Base-by-base conservation (phyloP, 2,113 vertebrate species). In the Myrmophylax atrothorax region DNA sequence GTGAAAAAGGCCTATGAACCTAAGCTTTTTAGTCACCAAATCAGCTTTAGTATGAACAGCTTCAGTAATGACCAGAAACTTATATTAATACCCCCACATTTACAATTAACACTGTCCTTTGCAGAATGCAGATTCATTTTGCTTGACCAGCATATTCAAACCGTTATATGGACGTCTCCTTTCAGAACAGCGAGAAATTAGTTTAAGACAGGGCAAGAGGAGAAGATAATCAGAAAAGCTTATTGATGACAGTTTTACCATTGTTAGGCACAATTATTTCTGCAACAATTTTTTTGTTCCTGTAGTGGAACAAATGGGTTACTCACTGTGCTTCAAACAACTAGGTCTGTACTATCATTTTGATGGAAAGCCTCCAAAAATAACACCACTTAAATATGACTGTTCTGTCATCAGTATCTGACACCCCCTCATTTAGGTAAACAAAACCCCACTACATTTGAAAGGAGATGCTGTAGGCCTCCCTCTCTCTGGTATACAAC, bases 371-470 rank as follows among this genome's bases (percentile, higher is more conserved):
- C 18, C 28, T 86, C 64, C 25, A 64, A 55, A 88, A 82, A 46
- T 23, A 72, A 42, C 44, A 56, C 56, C 62, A 46, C 14, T 1
- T 3, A 89, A 82, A 77, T 2, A 6, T 16, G 25, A 78, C 37
- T 52, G 18, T 46, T 85, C 14, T n/a, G 23, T 20, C 28, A 81
- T 12, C 66, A 40, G 25, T 38, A 81, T 16, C 26, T 44, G 38
- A 68, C 17, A 68, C 5, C 22, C 60, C 20, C 35, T 75, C 28
- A n/a, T 49, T 76, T 49, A 46, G 18, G 17, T 25, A 56, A 81
- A 67, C 6, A 53, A 38, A 16, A 10, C 1, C 1, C 3, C 9
- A 5, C 11, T 6, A 12, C 9, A 31, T 46, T 64, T 58, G 8
- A 64, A 75, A 85, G 59, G 44, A 28, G 35, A n/a, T n/a, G 38